A percentile compares a stretch with the other conserved stretches of the same genome.
phyloP scores from a whole-genome alignment of 53 echinoderm and acorn worm species.

The Patiria pectinifera region DNA sequence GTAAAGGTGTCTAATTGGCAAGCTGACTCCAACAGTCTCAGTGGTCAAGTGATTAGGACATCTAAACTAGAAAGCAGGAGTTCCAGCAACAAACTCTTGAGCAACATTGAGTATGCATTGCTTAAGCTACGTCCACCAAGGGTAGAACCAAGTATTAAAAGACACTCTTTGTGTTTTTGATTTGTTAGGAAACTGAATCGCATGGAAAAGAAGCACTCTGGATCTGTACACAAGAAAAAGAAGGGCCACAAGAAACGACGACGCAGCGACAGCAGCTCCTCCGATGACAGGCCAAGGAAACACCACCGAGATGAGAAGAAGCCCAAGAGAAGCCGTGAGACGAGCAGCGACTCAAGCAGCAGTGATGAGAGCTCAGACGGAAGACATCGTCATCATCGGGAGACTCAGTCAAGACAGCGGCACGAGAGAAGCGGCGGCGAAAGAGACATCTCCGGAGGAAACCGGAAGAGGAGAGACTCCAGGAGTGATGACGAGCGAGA shows the following conservation, averaged over 20 bases:
- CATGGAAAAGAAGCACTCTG: conserved; percentile 79
- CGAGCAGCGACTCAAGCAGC: conserved; percentile 26
- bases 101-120: too few species aligned
- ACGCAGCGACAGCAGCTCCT: conserved; percentile 12
- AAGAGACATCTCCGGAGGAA: conserved; percentile 28
- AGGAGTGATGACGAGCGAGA: conserved; percentile 38
- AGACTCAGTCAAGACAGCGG: conserved; percentile 15
- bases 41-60: too few species aligned
- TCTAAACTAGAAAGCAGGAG: too few species aligned
- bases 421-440: conserved; percentile 18
- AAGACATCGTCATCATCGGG: conserved; percentile 1
- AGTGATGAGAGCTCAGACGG: neutral
- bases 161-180: neutral
- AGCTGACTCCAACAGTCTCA: too few species aligned
- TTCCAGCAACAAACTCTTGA: too few species aligned
- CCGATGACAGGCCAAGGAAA: conserved; percentile 55
- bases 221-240: conserved; percentile 61
- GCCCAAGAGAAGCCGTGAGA: conserved; percentile 19
- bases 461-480: conserved; percentile 46
- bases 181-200: conserved; percentile 84
- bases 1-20: too few species aligned
- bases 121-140: too few species aligned
- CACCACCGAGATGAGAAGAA: conserved; percentile 53
- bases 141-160: too few species aligned
- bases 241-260: conserved; percentile 55